These are phyloP conservation scores for Coilia nasus DNA, from an alignment of 2,797 vertebrate genomes.

Conservation along the genomic window DNA sequence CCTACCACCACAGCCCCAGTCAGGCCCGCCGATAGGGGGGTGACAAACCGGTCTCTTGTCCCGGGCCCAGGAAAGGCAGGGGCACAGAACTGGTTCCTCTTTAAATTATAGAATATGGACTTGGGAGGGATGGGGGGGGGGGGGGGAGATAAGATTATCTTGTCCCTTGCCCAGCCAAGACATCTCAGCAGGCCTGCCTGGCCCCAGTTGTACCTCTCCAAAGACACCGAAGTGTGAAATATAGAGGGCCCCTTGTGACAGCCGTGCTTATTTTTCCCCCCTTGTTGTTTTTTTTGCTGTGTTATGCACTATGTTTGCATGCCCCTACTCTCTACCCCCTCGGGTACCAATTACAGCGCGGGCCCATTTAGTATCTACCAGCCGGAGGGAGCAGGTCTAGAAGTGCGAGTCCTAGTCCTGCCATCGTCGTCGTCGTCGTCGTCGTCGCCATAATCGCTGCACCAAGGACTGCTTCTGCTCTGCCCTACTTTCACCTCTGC, in stretches of 20 bases:
- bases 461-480: neutral
- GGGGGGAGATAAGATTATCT: too few relatives aligned
- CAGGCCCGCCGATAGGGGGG: too few relatives aligned
- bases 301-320: neutral
- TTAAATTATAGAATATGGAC: too few relatives aligned
- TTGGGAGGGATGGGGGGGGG: too few relatives aligned
- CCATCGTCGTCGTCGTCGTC: neutral
- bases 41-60: too few relatives aligned
- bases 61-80: too few relatives aligned
- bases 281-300: neutral
- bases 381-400: neutral
- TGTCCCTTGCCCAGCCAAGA: too few relatives aligned
- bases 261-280: neutral
- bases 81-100: too few relatives aligned
- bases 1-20: neutral
- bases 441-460: too few relatives aligned
- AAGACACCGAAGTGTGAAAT: neutral
- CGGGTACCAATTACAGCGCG: neutral
- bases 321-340: neutral
- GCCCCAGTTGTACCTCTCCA: neutral
- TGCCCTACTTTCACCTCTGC: conserved; percentile 12
- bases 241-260: neutral
- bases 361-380: neutral
- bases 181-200: too few relatives aligned
- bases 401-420: neutral